Percentiles rank a stretch among this genome's conserved stretches.
These are phyloP conservation scores for Oceanodroma leucorhoa DNA, from an alignment of 2,797 vertebrate species.

Conservation along the genomic window DNA sequence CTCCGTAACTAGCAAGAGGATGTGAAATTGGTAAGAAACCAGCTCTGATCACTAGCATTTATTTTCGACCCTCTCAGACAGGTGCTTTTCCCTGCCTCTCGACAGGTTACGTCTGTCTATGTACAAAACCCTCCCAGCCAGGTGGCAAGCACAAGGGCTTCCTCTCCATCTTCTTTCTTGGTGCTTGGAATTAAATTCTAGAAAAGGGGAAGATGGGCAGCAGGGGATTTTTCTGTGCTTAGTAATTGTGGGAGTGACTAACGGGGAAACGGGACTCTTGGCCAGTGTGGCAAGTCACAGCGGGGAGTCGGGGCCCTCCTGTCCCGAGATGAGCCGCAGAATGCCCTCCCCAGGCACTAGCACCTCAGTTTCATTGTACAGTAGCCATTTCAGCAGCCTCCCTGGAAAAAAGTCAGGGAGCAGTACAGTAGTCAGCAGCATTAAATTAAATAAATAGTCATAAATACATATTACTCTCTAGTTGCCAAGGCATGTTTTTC, in stretches of 20 bases:
- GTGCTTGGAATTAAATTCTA: neutral
- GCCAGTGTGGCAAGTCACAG: neutral
- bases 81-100: neutral
- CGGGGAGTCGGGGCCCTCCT: neutral
- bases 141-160: neutral
- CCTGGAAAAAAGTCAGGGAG: conserved; percentile 1
- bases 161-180: neutral
- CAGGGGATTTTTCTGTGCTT: neutral
- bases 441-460: conserved; percentile 55
- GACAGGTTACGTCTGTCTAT: accelerated
- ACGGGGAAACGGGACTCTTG: neutral
- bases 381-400: conserved; percentile 15
- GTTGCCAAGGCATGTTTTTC: neutral
- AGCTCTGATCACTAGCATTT: neutral
- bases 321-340: neutral
- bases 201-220: neutral
- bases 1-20: neutral
- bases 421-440: conserved; percentile 56
- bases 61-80: neutral
- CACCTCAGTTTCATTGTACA: conserved; percentile 8
- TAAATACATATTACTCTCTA: neutral
- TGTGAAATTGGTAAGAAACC: neutral
- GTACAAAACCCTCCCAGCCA: neutral
- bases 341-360: neutral
- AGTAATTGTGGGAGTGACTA: neutral